A percentile compares a stretch with the other conserved stretches of the same genome.
These are phyloP conservation scores for Peromyscus aztecus DNA, from an alignment of 2,797 vertebrate species.

Conservation along the genomic window DNA sequence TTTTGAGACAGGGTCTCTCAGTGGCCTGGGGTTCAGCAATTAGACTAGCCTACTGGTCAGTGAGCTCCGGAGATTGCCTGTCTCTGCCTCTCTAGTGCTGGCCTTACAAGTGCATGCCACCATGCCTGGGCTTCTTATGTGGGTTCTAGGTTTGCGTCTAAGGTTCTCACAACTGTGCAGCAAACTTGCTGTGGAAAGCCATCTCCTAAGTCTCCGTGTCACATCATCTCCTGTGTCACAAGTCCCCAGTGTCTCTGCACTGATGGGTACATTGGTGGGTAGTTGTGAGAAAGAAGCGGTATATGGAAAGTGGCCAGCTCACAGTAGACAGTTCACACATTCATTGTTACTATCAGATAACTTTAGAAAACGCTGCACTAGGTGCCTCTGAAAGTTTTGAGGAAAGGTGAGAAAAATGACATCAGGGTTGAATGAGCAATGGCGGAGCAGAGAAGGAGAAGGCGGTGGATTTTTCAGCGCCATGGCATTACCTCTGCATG, in stretches of 20 bases:
- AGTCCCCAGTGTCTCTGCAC: not conserved
- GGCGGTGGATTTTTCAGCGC: fast-evolving
- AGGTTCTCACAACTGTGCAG: not conserved
- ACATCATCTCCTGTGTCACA: not conserved
- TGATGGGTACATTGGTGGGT: not conserved
- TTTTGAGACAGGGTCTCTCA: not conserved
- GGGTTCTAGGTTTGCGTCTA: not conserved
- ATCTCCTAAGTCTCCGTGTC: not conserved
- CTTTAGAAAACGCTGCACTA: not conserved
- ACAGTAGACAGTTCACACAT: not conserved
- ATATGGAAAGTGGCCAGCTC: not conserved
- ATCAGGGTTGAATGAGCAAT: not conserved
- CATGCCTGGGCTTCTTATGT: not conserved
- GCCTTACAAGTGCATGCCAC: not conserved
- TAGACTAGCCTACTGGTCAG: not conserved
- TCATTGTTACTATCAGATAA: not conserved
- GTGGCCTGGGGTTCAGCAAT: not conserved
- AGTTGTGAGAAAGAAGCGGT: not conserved
- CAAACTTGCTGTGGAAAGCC: not conserved
- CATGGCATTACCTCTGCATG: constrained; percentile 92
- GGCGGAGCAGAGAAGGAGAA: not conserved
- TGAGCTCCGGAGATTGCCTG: not conserved
- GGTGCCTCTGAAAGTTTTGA: not conserved
- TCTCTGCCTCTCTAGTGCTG: not conserved
- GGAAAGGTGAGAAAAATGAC: not conserved